These are phyloP conservation scores for Arothron firmamentum DNA, from an alignment of 2,113 vertebrate genomes.

Conservation along the genomic window DNA sequence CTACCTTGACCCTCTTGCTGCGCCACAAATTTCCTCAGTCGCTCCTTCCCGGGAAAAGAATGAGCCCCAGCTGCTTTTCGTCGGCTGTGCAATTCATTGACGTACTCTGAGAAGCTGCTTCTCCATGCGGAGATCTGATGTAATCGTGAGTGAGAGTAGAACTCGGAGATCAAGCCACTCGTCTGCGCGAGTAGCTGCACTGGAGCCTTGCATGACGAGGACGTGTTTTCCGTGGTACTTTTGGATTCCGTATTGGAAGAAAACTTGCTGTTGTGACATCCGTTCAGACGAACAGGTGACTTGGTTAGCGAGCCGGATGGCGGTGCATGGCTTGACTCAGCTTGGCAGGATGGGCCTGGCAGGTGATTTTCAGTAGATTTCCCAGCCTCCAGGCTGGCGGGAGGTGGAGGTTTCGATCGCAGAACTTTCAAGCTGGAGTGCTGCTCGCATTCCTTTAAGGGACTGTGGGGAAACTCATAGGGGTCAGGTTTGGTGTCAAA, in stretches of 20 bases:
- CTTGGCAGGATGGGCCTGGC: conserved; percentile 13
- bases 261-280: conserved; percentile 85
- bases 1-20: conserved; percentile 55
- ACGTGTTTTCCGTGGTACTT: conserved; percentile 12
- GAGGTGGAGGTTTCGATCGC: conserved; percentile 32
- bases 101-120: conserved; percentile 89
- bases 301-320: conserved; percentile 44
- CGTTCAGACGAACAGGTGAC: conserved; percentile 84
- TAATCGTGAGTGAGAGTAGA: conserved; percentile 90
- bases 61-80: conserved; percentile 59
- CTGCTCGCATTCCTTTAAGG: conserved; percentile 46
- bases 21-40: conserved; percentile 84
- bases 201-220: conserved; percentile 43
- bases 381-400: conserved; percentile 37
- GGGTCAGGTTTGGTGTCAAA: conserved; percentile 43
- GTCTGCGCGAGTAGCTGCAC: conserved; percentile 74
- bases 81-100: conserved; percentile 86
- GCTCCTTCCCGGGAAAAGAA: conserved; percentile 88
- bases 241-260: conserved; percentile 74
- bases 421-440: conserved; percentile 11
- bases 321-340: conserved; percentile 21
- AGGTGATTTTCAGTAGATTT: conserved; percentile 22
- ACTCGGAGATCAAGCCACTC: conserved; percentile 87
- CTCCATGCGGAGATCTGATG: conserved; percentile 98
- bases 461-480: conserved; percentile 63